phyloP scores from a whole-genome alignment of 2,113 vertebrate genomes.

The Erythrocebus patas region DNA sequence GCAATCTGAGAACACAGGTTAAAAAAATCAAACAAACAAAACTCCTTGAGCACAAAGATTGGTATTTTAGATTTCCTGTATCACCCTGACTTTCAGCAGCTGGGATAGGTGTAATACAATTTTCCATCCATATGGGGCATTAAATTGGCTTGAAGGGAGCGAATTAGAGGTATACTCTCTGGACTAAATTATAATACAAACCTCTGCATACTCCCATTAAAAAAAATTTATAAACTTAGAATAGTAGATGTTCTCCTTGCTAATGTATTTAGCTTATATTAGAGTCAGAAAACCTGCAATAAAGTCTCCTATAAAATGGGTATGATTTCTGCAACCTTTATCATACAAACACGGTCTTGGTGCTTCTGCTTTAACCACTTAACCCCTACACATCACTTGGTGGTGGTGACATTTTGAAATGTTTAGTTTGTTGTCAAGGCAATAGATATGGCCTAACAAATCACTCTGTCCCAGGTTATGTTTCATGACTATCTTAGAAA shows the following conservation, averaged over 20 bases:
- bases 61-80: background rate
- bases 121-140: background rate
- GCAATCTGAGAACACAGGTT: background rate
- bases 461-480: background rate
- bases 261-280: background rate
- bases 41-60: background rate
- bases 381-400: background rate
- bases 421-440: slow-evolving; percentile 35
- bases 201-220: background rate
- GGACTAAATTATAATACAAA: background rate
- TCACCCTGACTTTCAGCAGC: background rate
- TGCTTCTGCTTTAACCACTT: background rate
- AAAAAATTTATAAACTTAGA: background rate
- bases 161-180: background rate
- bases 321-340: background rate
- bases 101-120: background rate
- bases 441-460: slow-evolving; percentile 20
- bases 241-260: background rate
- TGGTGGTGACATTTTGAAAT: background rate
- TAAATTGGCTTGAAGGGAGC: background rate
- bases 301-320: background rate
- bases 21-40: background rate
- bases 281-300: background rate
- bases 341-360: background rate
- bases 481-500: slow-evolving; percentile 24